A percentile compares a stretch with the other conserved stretches of the same genome.
phyloP scores from a whole-genome alignment of 2,113 vertebrate species.

The Crotalus tigris region DNA sequence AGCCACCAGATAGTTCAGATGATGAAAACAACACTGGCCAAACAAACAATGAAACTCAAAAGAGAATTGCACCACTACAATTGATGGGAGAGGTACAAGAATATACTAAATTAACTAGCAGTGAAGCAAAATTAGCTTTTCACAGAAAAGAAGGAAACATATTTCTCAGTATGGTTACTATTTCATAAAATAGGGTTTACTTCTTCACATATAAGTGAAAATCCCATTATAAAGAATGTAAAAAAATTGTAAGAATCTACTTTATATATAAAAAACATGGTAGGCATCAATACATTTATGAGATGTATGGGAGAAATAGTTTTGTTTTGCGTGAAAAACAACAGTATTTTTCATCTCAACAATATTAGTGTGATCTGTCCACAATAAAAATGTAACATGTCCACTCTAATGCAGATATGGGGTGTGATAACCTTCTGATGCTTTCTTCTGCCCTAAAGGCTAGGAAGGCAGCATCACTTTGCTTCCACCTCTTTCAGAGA shows the following conservation, averaged over 20 bases:
- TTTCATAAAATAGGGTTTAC: background rate
- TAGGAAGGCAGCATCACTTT: background rate
- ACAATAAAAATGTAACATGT: background rate
- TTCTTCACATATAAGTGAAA: background rate
- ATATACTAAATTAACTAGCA: background rate
- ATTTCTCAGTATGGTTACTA: background rate
- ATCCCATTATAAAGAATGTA: background rate
- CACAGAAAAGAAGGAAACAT: background rate
- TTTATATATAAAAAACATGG: background rate
- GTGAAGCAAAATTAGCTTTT: background rate
- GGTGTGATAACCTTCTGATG: background rate
- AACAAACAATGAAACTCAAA: constrained; percentile 43
- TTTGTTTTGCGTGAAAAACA: background rate
- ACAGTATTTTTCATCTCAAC: background rate
- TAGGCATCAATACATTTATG: background rate
- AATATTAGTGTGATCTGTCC: background rate
- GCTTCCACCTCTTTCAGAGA: background rate
- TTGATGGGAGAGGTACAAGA: constrained; percentile 72
- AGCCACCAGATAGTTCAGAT: constrained; percentile 40
- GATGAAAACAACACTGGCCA: constrained; percentile 44
- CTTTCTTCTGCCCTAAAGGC: background rate
- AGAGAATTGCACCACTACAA: constrained; percentile 66
- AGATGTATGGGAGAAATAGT: background rate
- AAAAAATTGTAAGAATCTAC: background rate
- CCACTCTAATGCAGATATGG: background rate